A percentile compares a stretch with the other conserved stretches of the same genome.
phyloP scores from a whole-genome alignment of 2,113 vertebrate species.

The Hepsetus odoe region DNA sequence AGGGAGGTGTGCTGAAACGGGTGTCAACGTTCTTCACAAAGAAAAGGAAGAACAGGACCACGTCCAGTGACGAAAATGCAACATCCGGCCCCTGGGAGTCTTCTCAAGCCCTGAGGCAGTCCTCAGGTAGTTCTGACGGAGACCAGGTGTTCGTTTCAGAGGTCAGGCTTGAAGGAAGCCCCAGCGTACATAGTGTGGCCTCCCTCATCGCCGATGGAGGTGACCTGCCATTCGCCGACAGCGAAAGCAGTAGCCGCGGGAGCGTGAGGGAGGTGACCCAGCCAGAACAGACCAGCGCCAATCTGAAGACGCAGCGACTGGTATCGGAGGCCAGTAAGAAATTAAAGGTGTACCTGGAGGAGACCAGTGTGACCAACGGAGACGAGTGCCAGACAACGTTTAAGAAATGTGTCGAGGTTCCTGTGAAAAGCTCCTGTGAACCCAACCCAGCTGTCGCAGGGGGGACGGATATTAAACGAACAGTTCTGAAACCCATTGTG shows the following conservation, averaged over 20 bases:
- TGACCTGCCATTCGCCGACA: constrained; percentile 71
- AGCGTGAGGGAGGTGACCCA: constrained; percentile 68
- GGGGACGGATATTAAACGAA: constrained; percentile 60
- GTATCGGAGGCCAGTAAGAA: constrained; percentile 69
- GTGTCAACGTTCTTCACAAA: constrained; percentile 66
- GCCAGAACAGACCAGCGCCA: background rate
- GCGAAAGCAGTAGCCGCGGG: constrained; percentile 64
- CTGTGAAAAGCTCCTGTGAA: constrained; percentile 34
- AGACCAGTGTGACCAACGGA: constrained; percentile 38
- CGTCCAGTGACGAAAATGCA: constrained; percentile 46
- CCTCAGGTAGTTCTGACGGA: background rate
- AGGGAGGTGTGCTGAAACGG: constrained; percentile 63
- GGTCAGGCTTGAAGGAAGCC: constrained; percentile 10
- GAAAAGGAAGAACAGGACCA: constrained; percentile 61
- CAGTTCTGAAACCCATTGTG: constrained; percentile 49
- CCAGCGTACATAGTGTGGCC: constrained; percentile 53
- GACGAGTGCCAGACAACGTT: constrained; percentile 28
- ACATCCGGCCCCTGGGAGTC: background rate
- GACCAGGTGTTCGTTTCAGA: constrained; percentile 15
- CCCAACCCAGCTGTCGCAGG: constrained; percentile 56
- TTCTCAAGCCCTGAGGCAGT: constrained; percentile 37
- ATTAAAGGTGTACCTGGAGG: constrained; percentile 66
- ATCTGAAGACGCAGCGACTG: constrained; percentile 52
- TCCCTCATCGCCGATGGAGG: constrained; percentile 48
- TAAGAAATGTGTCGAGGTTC: constrained; percentile 37